These are phyloP conservation scores for Hirtodrosophila histrioides DNA, from an alignment of 2,888 invertebrate genomes.

Conservation along the genomic window DNA sequence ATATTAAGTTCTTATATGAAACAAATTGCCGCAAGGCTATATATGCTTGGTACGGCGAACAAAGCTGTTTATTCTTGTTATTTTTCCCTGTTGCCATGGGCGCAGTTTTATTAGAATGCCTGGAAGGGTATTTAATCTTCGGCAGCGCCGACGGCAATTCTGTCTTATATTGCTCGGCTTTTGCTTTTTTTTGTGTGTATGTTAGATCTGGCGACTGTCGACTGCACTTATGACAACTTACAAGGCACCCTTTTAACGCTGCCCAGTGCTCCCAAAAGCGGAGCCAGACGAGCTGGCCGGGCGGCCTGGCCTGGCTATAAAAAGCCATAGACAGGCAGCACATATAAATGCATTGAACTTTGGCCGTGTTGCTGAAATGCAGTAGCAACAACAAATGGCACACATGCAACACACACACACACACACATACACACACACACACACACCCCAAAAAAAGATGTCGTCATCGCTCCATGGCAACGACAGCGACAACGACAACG, in stretches of 20 bases:
- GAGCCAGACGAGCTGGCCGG: slow-evolving; percentile 36
- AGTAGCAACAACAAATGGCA: slow-evolving; percentile 41
- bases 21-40: no score
- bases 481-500: slow-evolving; percentile 47
- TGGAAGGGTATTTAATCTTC: no score
- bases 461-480: slow-evolving; percentile 78
- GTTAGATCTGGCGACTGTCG: background rate
- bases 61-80: no score
- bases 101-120: no score
- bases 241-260: background rate
- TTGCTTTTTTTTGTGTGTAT: background rate
- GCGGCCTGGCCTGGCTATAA: slow-evolving; percentile 54
- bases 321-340: slow-evolving; percentile 64
- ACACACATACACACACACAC: slow-evolving; percentile 15
- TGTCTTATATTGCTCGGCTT: no score
- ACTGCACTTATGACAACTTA: slow-evolving; percentile 39
- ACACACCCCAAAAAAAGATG: slow-evolving; percentile 70
- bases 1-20: no score
- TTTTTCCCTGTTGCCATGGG: no score
- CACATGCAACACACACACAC: slow-evolving; percentile 29
- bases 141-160: no score
- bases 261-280: slow-evolving; percentile 4
- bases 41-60: no score
- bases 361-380: slow-evolving; percentile 60
- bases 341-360: slow-evolving; percentile 74